Percentiles rank a stretch among this genome's conserved stretches.
Evolutionary conservation across 2,797 vertebrate genomes (phyloP).

Genomic region (Apogon hyalosoma): DNA sequence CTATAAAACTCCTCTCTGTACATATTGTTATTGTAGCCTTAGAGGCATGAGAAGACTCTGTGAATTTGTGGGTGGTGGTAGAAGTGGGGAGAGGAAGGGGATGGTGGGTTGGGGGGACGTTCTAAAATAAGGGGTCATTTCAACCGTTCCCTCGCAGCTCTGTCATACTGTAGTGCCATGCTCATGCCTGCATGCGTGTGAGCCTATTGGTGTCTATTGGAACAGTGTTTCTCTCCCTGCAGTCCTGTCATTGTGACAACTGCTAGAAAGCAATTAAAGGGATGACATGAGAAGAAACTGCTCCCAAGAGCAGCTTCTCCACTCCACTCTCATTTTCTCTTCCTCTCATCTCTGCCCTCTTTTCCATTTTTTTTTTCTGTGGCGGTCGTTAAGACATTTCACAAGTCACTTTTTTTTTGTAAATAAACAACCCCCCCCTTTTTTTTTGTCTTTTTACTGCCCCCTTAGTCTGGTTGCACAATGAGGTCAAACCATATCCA

Average conservation of each 20-base stretch:
- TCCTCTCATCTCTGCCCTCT: conserved; percentile 63
- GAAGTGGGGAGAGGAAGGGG: background rate
- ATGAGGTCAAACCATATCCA: conserved; percentile 39
- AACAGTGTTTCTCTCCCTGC: conserved; percentile 60
- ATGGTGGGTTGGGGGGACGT: background rate
- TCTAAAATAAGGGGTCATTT: conserved; percentile 65
- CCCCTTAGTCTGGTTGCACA: conserved; percentile 32
- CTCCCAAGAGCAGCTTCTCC: conserved; percentile 73
- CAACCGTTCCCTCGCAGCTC: conserved; percentile 51
- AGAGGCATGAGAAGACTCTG: conserved; percentile 39
- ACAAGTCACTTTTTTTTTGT: conserved; percentile 35
- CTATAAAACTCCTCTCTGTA: conserved; percentile 47
- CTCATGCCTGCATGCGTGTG: conserved; percentile 12
- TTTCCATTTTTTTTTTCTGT: conserved; percentile 29
- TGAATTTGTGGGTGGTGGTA: conserved; percentile 33
- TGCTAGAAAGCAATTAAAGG: conserved; percentile 81
- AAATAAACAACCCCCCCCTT: conserved; percentile 21
- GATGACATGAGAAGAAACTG: conserved; percentile 77
- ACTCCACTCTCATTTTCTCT: conserved; percentile 71
- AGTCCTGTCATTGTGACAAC: conserved; percentile 80
- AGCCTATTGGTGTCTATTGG: conserved; percentile 43
- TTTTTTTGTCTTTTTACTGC: conserved; percentile 18
- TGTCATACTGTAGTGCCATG: conserved; percentile 40
- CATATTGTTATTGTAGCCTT: conserved; percentile 59
- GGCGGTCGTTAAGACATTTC: conserved; percentile 44